These are phyloP conservation scores for Phataginus tetradactyla DNA, from an alignment of 2,797 vertebrate species.

Conservation along the genomic window DNA sequence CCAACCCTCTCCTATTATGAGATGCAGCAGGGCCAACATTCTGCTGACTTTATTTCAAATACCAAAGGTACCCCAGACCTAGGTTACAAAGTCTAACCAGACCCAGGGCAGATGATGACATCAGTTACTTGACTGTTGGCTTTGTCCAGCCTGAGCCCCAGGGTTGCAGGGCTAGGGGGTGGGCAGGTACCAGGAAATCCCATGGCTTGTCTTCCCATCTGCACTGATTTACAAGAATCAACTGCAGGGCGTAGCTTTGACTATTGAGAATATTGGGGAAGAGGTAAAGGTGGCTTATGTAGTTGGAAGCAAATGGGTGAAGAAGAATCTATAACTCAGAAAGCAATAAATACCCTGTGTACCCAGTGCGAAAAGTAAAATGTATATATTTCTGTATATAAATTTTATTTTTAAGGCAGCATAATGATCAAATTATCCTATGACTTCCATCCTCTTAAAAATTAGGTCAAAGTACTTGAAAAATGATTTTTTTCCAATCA, in stretches of 20 bases:
- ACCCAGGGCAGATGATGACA: neutral
- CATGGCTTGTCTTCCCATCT: neutral
- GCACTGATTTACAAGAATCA: neutral
- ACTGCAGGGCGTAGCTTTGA: neutral
- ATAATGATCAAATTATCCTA: neutral
- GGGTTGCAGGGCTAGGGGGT: neutral
- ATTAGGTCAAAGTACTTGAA: neutral
- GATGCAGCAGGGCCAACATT: neutral
- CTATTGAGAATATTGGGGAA: neutral
- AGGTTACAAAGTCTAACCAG: neutral
- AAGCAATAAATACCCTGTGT: neutral
- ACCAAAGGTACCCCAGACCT: neutral
- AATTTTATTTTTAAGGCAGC: neutral
- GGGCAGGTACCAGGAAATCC: neutral
- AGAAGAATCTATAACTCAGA: neutral
- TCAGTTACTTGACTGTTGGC: neutral
- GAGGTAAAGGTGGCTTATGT: neutral
- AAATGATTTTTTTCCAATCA: neutral
- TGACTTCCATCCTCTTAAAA: neutral
- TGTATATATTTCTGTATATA: neutral
- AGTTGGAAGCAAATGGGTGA: neutral
- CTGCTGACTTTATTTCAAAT: neutral
- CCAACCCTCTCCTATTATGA: neutral
- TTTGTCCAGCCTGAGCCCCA: neutral
- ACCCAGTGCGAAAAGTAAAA: neutral